Conservation (phyloP, 1,140 invertebrate genomes). For the Whitmania pigra region DNA sequence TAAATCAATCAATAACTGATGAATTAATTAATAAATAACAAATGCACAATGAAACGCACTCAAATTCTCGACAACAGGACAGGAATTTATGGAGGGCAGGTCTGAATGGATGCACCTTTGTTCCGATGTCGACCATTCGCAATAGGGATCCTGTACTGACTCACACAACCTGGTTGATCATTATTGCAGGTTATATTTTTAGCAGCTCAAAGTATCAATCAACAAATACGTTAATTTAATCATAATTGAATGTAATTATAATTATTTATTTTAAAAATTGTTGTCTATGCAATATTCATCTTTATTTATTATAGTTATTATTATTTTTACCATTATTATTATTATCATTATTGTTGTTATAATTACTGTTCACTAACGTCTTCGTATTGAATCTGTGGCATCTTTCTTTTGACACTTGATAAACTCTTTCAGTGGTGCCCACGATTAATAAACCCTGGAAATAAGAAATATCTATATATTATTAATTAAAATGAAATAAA, state of each 20-base stretch:
- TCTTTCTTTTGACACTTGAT: background rate
- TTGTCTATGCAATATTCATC: no score
- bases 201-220: background rate
- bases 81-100: background rate
- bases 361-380: background rate
- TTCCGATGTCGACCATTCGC: background rate
- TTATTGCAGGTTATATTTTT: background rate
- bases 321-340: no score
- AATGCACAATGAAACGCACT: background rate
- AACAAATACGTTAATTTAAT: background rate
- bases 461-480: no score
- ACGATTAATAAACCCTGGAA: background rate
- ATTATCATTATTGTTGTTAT: no score
- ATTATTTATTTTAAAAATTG: background rate
- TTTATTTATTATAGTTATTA: no score
- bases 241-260: background rate
- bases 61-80: slow-evolving; percentile 2
- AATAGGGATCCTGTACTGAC: slow-evolving; percentile 6
- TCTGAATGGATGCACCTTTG: background rate
- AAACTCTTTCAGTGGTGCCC: background rate
- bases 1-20: no score
- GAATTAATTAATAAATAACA: background rate
- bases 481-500: no score
- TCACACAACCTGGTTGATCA: background rate
- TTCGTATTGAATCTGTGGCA: slow-evolving; percentile 7